Evolutionary conservation across 2,113 vertebrate genomes (phyloP), one percentile per base, ranked within the genome.

Genomic region (Vimba vimba): DNA sequence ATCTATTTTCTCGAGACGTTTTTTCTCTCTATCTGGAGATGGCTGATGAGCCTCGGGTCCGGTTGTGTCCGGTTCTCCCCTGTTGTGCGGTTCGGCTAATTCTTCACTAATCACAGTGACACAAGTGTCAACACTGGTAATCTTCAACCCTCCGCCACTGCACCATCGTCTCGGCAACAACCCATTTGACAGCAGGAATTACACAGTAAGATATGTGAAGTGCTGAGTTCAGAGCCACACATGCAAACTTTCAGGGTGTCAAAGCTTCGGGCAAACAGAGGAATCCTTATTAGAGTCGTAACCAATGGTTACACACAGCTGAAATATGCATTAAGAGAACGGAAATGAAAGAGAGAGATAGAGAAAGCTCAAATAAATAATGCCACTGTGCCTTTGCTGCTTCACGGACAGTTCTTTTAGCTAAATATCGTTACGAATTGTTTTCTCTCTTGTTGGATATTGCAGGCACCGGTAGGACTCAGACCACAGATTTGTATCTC

Each of bases 51-150:
- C 60, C 77, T 64, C 17, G 10, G 30, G 82, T 82, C 78, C 11
- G 43, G 76, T 77, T 23, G 23, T 68, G 69, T 79, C 60, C 71
- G 19, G 60, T 84, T 79, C 78, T 81, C 45, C 84, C 84, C 83
- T 87, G 81, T 86, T 62, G 64, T 36, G 60, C 19, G 47, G 76
- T 80, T 85, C 52, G 60, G 87, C 84, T 91, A 91, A 89, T 90
- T 91, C 88, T 80, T 85, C 47, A 33, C 85, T 89, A 90, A 89
- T 91, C 90, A 82, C 83, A 62, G 71, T 82, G 85, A 86, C 88
- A 86, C 83, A 68, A 83, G 79, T 84, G 90, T 90, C 89, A 90
- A 87, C 89, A 83, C 21, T 36, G 69, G 82, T 87, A 86, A 87
- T 90, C 79, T 86, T 89, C 76, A 86, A 55, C 64, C 23, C 25